Base-by-base conservation (phyloP, 2,888 invertebrate species). In the Tuta absoluta region DNA sequence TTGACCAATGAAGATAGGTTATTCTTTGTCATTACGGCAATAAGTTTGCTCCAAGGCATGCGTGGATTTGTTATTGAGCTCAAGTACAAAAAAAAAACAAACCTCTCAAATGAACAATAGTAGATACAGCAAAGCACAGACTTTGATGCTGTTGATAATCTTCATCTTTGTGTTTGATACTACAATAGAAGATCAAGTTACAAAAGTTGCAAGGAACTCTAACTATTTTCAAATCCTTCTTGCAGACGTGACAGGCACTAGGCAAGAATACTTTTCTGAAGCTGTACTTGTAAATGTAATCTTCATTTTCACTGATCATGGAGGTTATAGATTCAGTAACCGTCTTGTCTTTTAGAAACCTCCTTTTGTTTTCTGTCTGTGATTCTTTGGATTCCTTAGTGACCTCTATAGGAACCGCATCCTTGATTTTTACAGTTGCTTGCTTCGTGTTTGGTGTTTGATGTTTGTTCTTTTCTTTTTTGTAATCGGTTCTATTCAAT, bases 171-270 rank as follows among this genome's bases (percentile, higher is more conserved):
- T 95, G 95, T 14, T 92, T 89, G 17, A 81, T 75, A 12, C 91
- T 92, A 75, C 95, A 95, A 73, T 95, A 95, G 64, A 92, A 93
- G 14, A 94, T 83, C 84, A 95, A 87, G 65, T 92, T 91, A 69
- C 95, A 95, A 59, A 86, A 89, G 62, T 81, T 80, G 68, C 92
- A 90, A 0, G 88, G 79, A 1, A 90, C 77, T 66, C 87, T 77
- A 0, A 72, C 65, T 1, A 82, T 76, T 49, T 71, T 76, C 65
- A 92, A 71, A 37, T 84, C 81, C 33, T 85, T 87, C 68, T 92
- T 91, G 69, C 93, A 93, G 61, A 91, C 77, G 60, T 92, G 89
- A 66, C 95, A 95, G 5, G 93, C 83, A 67, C 93, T 93, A 51
- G 93, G 91, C 38, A 93, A 83, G 75, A 93, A 95, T 14, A 94